These are phyloP conservation scores for Hylaeus anthracinus DNA, from an alignment of 1,140 invertebrate genomes.

Conservation along the genomic window DNA sequence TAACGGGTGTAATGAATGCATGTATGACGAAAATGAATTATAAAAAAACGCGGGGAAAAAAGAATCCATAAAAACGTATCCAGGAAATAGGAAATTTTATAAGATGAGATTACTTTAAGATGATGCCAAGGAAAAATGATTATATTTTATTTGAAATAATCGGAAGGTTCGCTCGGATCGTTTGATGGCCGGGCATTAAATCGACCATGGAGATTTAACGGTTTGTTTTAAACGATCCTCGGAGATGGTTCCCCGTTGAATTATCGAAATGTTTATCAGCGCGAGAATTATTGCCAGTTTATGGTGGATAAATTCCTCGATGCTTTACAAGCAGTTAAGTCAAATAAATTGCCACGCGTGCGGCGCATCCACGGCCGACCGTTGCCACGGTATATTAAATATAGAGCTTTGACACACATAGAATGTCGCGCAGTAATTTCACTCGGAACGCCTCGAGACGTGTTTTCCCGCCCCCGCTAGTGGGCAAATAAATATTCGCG, in stretches of 20 bases:
- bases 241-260: neutral
- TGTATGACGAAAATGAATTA: too few relatives aligned
- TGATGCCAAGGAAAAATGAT: too few relatives aligned
- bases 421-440: conserved; percentile 35
- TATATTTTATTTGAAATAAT: too few relatives aligned
- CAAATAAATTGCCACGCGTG: conserved; percentile 34
- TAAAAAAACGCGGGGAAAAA: too few relatives aligned
- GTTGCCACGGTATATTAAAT: conserved; percentile 26
- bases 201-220: conserved; percentile 9
- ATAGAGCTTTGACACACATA: conserved; percentile 44
- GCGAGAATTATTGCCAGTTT: conserved; percentile 34
- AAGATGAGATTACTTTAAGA: too few relatives aligned
- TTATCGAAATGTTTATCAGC: conserved; percentile 23
- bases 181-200: neutral
- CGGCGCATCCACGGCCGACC: neutral
- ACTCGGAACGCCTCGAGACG: neutral
- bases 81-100: too few relatives aligned
- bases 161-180: neutral
- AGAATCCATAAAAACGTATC: too few relatives aligned
- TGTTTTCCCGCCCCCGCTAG: neutral
- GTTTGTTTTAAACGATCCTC: conserved; percentile 25
- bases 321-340: conserved; percentile 30
- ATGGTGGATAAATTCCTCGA: conserved; percentile 30
- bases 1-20: too few relatives aligned
- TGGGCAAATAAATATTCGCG: conserved; percentile 23